Percentiles rank a stretch among this genome's conserved stretches.
Evolutionary conservation across 2,888 invertebrate species (phyloP).

Genomic region (Homarus gammarus): DNA sequence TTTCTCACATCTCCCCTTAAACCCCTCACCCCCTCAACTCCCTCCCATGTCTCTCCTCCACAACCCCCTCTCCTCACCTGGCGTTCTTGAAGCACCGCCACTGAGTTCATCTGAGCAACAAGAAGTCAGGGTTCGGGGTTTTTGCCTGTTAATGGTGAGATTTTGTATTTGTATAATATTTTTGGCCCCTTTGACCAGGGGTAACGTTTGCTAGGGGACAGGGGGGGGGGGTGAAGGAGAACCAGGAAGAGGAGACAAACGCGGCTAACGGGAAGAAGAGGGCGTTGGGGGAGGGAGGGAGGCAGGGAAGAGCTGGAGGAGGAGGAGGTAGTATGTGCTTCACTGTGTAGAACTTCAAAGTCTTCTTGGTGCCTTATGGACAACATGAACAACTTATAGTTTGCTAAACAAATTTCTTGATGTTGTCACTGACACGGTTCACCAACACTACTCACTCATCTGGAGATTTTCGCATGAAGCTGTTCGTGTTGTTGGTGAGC

Average conservation of each 20-base stretch:
- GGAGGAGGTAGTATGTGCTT: no score
- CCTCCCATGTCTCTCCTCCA: background rate
- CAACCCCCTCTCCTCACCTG: background rate
- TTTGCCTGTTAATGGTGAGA: background rate
- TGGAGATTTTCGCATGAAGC: no score
- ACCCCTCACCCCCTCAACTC: background rate
- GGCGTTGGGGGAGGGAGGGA: no score
- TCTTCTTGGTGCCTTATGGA: no score
- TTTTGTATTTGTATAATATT: background rate
- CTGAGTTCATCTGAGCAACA: background rate
- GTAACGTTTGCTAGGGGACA: background rate
- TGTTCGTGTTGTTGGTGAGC: no score
- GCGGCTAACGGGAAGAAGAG: background rate
- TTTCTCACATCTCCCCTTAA: background rate
- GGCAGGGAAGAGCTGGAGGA: no score
- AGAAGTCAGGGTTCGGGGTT: background rate
- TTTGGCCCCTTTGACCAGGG: background rate
- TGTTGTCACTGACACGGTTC: no score
- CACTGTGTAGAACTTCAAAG: no score
- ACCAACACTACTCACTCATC: no score
- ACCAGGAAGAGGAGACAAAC: background rate
- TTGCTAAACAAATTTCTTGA: no score
- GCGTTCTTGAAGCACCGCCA: no score
- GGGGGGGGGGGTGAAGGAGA: background rate
- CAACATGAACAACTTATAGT: no score